These are phyloP conservation scores for Epinotia nisella DNA, from an alignment of 2,888 invertebrate species.

Conservation along the genomic window DNA sequence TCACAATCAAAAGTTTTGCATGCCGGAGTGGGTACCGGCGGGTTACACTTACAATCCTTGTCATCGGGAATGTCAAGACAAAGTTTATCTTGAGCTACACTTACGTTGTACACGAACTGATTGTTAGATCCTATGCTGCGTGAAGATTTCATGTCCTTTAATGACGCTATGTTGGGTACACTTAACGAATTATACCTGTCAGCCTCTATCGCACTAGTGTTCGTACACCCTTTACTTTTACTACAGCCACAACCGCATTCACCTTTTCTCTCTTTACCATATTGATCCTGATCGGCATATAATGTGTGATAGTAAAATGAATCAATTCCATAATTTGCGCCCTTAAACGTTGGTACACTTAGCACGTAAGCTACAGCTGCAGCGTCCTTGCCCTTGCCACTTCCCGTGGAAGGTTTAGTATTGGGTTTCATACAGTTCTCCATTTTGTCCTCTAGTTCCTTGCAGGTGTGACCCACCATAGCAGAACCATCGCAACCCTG, in stretches of 20 bases:
- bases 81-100: constrained; percentile 53
- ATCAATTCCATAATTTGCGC: constrained; percentile 59
- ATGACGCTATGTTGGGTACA: constrained; percentile 46
- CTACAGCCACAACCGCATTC: constrained; percentile 57
- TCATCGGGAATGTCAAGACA: constrained; percentile 64
- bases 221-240: constrained; percentile 43
- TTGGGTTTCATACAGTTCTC: constrained; percentile 57
- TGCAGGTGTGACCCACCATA: constrained; percentile 66
- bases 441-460: constrained; percentile 61
- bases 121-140: constrained; percentile 52
- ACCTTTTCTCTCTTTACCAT: constrained; percentile 25
- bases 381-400: constrained; percentile 58
- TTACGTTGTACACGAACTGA: constrained; percentile 56
- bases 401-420: neutral
- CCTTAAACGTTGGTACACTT: constrained; percentile 58
- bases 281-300: constrained; percentile 45
- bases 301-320: constrained; percentile 59
- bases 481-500: constrained; percentile 65
- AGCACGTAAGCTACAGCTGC: constrained; percentile 61
- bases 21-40: constrained; percentile 69
- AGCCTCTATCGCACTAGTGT: constrained; percentile 41
- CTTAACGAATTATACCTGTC: constrained; percentile 44
- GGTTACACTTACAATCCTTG: constrained; percentile 74
- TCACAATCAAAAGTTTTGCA: constrained; percentile 77
- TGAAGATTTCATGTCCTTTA: constrained; percentile 48